Evolutionary conservation across 1,140 invertebrate genomes (phyloP).

Genomic region (Pachypsylla venusta): DNA sequence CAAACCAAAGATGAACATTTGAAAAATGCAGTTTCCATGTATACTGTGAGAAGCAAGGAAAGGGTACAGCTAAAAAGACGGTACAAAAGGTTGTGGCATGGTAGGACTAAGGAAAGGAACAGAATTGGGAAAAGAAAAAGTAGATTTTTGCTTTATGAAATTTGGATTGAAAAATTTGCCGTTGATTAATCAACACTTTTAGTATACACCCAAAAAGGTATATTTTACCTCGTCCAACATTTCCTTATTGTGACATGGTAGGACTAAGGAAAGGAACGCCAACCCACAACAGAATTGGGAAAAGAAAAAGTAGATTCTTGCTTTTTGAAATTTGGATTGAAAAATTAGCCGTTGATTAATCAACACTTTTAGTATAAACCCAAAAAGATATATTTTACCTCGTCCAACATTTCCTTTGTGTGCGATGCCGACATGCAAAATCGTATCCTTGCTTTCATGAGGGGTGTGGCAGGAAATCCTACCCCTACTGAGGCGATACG

Average conservation of each 20-base stretch:
- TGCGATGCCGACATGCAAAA: conserved; percentile 95
- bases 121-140: neutral
- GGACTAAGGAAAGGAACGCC: no score
- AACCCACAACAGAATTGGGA: no score
- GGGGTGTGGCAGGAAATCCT: conserved; percentile 94
- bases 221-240: conserved; percentile 71
- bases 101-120: no score
- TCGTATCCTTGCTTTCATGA: conserved; percentile 82
- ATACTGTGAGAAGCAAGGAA: conserved; percentile 36
- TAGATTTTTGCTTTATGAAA: neutral
- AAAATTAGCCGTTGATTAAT: conserved; percentile 9
- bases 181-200: no score
- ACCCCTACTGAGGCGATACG: conserved; percentile 90
- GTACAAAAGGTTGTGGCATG: neutral
- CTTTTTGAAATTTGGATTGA: conserved; percentile 9
- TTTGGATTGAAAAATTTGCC: conserved; percentile 11
- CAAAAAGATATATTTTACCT: conserved; percentile 36
- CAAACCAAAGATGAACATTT: conserved; percentile 49
- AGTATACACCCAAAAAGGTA: neutral
- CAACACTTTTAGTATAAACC: neutral
- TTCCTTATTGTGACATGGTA: conserved; percentile 46
- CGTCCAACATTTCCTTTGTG: conserved; percentile 88
- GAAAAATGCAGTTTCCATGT: conserved; percentile 49
- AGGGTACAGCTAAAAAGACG: conserved; percentile 3
- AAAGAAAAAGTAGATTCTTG: neutral